A percentile compares a stretch with the other conserved stretches of the same genome.
These are phyloP conservation scores for Biston stratarius DNA, from an alignment of 2,888 invertebrate species.

Conservation along the genomic window DNA sequence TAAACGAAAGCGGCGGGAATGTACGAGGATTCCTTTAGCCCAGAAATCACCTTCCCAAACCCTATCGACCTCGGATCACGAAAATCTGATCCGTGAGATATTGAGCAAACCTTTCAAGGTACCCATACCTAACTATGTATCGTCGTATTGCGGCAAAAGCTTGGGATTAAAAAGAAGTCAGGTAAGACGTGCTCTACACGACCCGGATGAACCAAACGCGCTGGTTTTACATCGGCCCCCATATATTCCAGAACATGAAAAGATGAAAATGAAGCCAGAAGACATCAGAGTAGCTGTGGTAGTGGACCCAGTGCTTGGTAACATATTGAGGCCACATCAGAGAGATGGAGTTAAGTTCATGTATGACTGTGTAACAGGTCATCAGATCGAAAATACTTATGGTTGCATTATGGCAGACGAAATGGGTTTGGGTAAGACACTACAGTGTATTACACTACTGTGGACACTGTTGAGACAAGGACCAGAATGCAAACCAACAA, in stretches of 20 bases:
- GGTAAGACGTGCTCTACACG: conserved; percentile 92
- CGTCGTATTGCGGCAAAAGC: conserved; percentile 90
- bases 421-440: conserved; percentile 99
- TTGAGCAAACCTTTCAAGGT: conserved; percentile 96
- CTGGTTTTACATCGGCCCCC: conserved; percentile 95
- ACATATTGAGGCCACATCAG: conserved; percentile 98
- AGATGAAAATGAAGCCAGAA: conserved; percentile 91
- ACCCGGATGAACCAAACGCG: conserved; percentile 97
- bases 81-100: conserved; percentile 93
- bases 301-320: conserved; percentile 96
- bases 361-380: conserved; percentile 99
- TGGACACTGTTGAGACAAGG: conserved; percentile 98
- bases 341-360: conserved; percentile 99
- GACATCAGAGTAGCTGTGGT: conserved; percentile 96
- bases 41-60: conserved; percentile 73
- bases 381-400: conserved; percentile 93
- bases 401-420: conserved; percentile 99
- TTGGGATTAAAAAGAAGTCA: conserved; percentile 91
- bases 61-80: conserved; percentile 88
- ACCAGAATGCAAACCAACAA: conserved; percentile 95
- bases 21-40: conserved; percentile 76
- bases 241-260: conserved; percentile 94
- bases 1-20: conserved; percentile 80
- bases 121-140: conserved; percentile 95
- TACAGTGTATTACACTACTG: conserved; percentile 98